phyloP scores from a whole-genome alignment of 2,113 vertebrate species.

The Fulmarus glacialis region DNA sequence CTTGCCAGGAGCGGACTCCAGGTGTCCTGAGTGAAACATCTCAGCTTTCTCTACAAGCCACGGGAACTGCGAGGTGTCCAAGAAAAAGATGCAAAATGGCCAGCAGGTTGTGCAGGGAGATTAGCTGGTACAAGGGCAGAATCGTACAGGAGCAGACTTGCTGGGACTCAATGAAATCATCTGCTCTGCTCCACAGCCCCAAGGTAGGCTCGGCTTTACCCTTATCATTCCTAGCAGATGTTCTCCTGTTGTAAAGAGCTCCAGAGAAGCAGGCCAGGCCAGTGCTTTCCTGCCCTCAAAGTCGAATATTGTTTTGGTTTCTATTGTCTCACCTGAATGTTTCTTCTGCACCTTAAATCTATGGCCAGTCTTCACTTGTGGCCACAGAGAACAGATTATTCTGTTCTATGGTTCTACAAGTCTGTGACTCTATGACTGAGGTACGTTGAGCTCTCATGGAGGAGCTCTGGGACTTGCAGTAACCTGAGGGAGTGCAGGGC shows the following conservation, averaged over 20 bases:
- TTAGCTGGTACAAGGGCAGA: neutral
- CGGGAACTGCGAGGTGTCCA: neutral
- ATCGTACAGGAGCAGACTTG: neutral
- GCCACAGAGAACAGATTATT: neutral
- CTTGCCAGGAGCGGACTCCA: neutral
- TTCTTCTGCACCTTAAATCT: neutral
- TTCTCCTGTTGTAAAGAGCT: neutral
- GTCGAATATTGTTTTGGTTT: neutral
- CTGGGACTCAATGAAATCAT: neutral
- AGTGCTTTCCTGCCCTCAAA: neutral
- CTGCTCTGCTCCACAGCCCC: neutral
- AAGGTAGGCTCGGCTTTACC: neutral
- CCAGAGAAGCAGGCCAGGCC: neutral
- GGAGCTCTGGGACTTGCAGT: neutral
- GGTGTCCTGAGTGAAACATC: neutral
- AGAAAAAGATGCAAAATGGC: neutral
- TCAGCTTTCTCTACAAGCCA: neutral
- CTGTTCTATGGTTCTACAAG: neutral
- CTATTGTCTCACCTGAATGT: neutral
- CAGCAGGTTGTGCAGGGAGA: neutral
- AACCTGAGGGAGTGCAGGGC: neutral
- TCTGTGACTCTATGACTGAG: neutral
- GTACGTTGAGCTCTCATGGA: accelerated
- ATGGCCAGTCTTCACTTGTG: neutral
- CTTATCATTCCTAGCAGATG: neutral